Percentiles rank a stretch among this genome's conserved stretches.
Evolutionary conservation across 1,140 invertebrate species (phyloP).

Genomic region (Pollicipes pollicipes): DNA sequence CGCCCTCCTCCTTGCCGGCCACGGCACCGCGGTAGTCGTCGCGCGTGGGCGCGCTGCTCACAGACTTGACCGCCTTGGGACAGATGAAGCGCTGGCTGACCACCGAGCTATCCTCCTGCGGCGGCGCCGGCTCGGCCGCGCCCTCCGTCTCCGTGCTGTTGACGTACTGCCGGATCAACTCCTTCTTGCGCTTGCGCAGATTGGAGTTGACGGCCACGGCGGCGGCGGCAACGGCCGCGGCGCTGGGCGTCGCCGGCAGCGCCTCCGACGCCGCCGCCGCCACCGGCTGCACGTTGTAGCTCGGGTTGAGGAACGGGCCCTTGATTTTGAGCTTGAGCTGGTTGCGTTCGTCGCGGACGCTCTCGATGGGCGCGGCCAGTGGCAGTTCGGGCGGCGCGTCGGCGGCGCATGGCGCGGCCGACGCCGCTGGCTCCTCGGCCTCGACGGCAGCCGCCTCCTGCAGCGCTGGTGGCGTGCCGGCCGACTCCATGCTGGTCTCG

Average conservation of each 20-base stretch:
- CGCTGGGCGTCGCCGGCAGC: no score
- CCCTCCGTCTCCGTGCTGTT: conserved; percentile 71
- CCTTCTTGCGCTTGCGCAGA: conserved; percentile 66
- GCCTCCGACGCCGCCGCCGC: no score
- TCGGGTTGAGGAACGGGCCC: conserved; percentile 60
- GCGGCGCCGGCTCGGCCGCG: conserved; percentile 37
- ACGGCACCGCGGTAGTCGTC: conserved; percentile 43
- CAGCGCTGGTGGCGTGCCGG: no score
- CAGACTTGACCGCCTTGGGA: conserved; percentile 66
- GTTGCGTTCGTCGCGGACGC: conserved; percentile 28
- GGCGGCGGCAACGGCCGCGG: no score
- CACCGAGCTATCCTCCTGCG: conserved; percentile 11
- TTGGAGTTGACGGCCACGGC: conserved; percentile 23
- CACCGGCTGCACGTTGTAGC: no score
- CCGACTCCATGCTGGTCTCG: neutral
- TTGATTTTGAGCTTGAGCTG: conserved; percentile 80
- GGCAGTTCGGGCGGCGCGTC: neutral
- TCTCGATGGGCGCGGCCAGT: neutral
- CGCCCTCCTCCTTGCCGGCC: conserved; percentile 15
- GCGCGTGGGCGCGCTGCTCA: conserved; percentile 60
- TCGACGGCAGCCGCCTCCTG: no score
- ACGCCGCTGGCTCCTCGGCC: no score
- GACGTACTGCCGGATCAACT: conserved; percentile 62
- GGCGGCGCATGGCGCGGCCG: neutral
- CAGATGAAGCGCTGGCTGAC: conserved; percentile 43